Evolutionary conservation across 2,888 invertebrate genomes (phyloP).

Genomic region (Cosmia trapezina): DNA sequence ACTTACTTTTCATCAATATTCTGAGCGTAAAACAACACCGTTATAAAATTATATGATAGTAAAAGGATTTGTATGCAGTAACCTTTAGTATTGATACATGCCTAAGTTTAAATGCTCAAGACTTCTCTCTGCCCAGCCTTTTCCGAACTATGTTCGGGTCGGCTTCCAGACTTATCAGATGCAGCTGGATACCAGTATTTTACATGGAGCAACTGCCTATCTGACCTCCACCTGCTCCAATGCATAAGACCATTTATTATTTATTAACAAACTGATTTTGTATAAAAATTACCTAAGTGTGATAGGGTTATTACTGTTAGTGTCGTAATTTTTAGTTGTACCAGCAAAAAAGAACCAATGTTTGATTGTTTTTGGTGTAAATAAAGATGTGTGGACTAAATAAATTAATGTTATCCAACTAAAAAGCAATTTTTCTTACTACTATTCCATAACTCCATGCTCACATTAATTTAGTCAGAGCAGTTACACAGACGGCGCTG

Average conservation of each 20-base stretch:
- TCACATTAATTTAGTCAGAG: not conserved
- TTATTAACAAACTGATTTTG: not conserved
- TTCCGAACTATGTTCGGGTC: not conserved
- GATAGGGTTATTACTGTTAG: not conserved
- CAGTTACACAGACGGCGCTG: not conserved
- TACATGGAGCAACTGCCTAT: not conserved
- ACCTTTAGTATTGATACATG: not conserved
- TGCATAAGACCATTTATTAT: not conserved
- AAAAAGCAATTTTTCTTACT: not conserved
- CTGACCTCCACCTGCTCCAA: not conserved
- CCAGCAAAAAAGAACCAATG: not conserved
- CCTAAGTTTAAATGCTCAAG: not conserved
- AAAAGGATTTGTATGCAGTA: not conserved
- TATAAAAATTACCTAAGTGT: not conserved
- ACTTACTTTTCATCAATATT: not conserved
- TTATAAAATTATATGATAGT: not conserved
- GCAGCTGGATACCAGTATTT: not conserved
- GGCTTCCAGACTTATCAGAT: too few species aligned
- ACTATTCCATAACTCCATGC: not conserved
- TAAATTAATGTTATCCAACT: conserved; percentile 16
- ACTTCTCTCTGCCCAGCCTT: not conserved
- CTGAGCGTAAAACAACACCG: not conserved
- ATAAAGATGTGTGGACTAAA: conserved; percentile 8
- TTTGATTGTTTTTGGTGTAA: conserved; percentile 16
- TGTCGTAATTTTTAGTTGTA: not conserved